These are phyloP conservation scores for roundworm (Caenorhabditis elegans) DNA, from an alignment of 1,140 invertebrate species.

Conservation along the genomic window WBcel235 BX284605.5:9447501-9448000, in stretches of 20 bases:
- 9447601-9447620: conserved; percentile 20
- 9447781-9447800: background rate
- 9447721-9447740: background rate
- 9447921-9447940: background rate
- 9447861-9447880: too few species aligned
- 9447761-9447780: background rate
- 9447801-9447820: background rate
- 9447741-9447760: background rate
- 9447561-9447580: background rate
- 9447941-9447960: conserved; percentile 10
- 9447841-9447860: background rate
- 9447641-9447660: conserved; percentile 11
- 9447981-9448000: background rate
- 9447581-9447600: conserved; percentile 5
- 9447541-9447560: conserved; percentile 6
- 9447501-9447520: conserved; percentile 10
- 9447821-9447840: background rate
- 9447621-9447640: background rate
- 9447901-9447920: background rate
- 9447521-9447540: background rate
- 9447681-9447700: background rate
- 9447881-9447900: background rate
- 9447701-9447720: background rate
- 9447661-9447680: background rate
- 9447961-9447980: conserved; percentile 13